Base-by-base conservation (phyloP, 2,888 invertebrate species). In the Hypolimnas misippus region DNA sequence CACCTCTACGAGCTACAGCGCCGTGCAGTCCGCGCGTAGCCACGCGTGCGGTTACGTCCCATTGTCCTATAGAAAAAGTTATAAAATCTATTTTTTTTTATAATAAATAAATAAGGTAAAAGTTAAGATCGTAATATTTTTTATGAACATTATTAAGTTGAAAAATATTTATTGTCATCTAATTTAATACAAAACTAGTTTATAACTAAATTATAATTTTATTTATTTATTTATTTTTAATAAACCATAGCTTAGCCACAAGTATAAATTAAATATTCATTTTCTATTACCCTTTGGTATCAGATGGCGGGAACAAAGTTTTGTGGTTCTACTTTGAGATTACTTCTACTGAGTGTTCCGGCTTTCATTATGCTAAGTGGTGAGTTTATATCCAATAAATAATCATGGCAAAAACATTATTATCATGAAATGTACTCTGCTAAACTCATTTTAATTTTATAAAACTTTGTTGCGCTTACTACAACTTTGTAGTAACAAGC, bases 281-380 rank as follows among this genome's bases (percentile, higher is more conserved):
- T 66, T 53, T 33, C 19, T 46, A 49, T 58, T 53, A 54, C 35
- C 12, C 38, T 60, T 40, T 57, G 58, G 59, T 55, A 54, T 54
- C 69, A 70, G 67, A 72, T 72, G 70, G 67, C 62, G 66, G 62
- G 57, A 61, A 67, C 57, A 69, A 79, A 82, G 73, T 79, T 82
- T 67, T 71, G 73, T 67, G 64, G 76, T 67, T 65, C 70, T 55
- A 65, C 70, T 57, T 64, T 73, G 68, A 74, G 73, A 72, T 72
- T 77, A 73, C 72, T 82, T 66, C 68, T 78, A 65, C 72, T 79
- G 70, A 71, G 72, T 67, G 65, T 72, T 72, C 76, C 79, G 75
- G 76, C 81, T 72, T 80, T 88, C 81, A 82, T 89, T 78, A 82
- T 82, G 71, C 77, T 89, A 76, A 87, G 84, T 85, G 89, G 89